Base-by-base conservation (phyloP, 2,888 invertebrate genomes). In the Callyntrura sp. region DNA sequence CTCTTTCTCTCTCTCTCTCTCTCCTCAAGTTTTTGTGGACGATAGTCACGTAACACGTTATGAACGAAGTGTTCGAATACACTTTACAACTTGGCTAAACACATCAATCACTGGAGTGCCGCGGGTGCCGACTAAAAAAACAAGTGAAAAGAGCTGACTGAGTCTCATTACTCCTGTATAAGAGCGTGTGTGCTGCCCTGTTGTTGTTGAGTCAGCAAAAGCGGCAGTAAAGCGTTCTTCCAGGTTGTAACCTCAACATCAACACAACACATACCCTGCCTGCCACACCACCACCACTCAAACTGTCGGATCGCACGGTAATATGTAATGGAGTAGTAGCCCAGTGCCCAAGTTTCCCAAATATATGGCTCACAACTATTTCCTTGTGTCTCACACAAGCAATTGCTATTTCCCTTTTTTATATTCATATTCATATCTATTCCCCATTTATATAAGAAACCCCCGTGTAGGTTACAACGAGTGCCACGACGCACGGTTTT, bases 61-160 rank as follows among this genome's bases (percentile, higher is more conserved):
- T 68, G 86, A 78, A 55, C 55, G 51, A 83, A 76, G 76, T 73
- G 73, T 70, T 57, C 45, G 25, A 45, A 48, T 78, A 45, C 35
- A 73, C 57, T 88, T 82, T 76, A 45, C 73, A 83, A 73, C 65
- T 78, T 84, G 88, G 78, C 84, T 88, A 88, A 88, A 84, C 88
- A 88, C 88, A 88, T 88, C 88, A 88, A 88, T 88, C 88, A 88
- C 88, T 83, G 20, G 81, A 81, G 88, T 82, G 88, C 88, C 88
- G 51, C 68, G 88, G 88, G 88, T 88, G 88, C 88, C 88, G 88
- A 88, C 88, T 70, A 57, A 20, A 48, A 60, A 25, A 79, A 65
- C 88, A 81, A 88, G 82, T 48, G 81, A 88, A 88, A 88, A 70
- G 60, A 6, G 82, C 48, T 82, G 35, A 45, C n/a, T 51, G 48